These are phyloP conservation scores for Formica exsecta DNA, from an alignment of 1,140 invertebrate genomes.

Conservation along the genomic window DNA sequence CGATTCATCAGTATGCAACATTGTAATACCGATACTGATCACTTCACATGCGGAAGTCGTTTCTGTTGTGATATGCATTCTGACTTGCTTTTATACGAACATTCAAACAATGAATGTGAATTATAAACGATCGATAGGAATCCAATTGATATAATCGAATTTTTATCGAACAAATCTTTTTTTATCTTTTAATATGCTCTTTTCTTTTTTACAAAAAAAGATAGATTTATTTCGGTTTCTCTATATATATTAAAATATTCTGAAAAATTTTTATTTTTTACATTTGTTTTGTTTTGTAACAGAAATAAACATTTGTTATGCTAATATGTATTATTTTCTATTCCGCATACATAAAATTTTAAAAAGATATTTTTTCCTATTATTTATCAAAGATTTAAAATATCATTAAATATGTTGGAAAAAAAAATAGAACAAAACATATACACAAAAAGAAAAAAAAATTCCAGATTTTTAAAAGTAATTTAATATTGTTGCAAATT, in stretches of 20 bases:
- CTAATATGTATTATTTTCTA: neutral
- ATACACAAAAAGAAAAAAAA: neutral
- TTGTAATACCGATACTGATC: neutral
- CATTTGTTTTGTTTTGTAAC: neutral
- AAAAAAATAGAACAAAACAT: neutral
- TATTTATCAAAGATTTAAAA: neutral
- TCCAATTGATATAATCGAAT: neutral
- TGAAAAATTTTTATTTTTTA: neutral
- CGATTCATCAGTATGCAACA: constrained; percentile 29
- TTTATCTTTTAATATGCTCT: neutral
- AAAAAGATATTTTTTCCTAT: neutral
- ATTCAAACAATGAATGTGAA: neutral
- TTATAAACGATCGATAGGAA: neutral
- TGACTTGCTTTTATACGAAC: constrained; percentile 6
- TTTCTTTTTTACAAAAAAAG: neutral
- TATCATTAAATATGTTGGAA: neutral
- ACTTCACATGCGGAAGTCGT: constrained; percentile 27
- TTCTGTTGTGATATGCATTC: constrained; percentile 22
- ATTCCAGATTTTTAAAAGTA: neutral
- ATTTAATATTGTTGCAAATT: neutral
- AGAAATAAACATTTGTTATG: neutral
- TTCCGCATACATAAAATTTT: neutral
- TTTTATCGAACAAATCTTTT: neutral
- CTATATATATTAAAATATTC: neutral
- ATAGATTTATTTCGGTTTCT: neutral